phyloP scores from a whole-genome alignment of 1,140 invertebrate species.

The Potamilus streckersoni region DNA sequence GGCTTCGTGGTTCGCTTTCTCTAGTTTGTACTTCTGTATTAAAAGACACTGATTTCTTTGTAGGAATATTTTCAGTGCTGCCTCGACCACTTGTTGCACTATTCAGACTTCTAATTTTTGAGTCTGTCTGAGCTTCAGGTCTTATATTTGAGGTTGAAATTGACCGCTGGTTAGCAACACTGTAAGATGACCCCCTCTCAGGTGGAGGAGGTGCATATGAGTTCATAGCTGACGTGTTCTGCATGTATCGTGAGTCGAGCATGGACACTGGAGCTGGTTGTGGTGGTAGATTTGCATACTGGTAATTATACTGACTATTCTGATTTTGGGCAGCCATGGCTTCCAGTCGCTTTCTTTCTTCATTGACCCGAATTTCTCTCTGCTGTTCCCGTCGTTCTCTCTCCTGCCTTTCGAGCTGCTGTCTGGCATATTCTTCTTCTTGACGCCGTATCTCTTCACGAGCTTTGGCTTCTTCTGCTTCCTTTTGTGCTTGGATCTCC shows the following conservation, averaged over 20 bases:
- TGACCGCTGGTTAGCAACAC: slow-evolving; percentile 17
- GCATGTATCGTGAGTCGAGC: slow-evolving; percentile 24
- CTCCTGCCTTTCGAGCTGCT: slow-evolving; percentile 48
- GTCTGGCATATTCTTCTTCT: slow-evolving; percentile 51
- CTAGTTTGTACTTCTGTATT: slow-evolving; percentile 57
- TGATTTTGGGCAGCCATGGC: slow-evolving; percentile 31
- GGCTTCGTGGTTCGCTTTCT: slow-evolving; percentile 22
- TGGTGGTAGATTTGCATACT: slow-evolving; percentile 49
- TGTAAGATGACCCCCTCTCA: slow-evolving; percentile 53
- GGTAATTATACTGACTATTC: slow-evolving; percentile 35
- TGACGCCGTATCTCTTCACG: slow-evolving; percentile 51
- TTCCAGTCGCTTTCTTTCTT: slow-evolving; percentile 51
- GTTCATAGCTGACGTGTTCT: slow-evolving; percentile 11
- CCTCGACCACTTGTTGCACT: slow-evolving; percentile 20
- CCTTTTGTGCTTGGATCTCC: slow-evolving; percentile 56
- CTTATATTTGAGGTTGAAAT: slow-evolving; percentile 2
- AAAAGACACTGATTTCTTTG: slow-evolving; percentile 66
- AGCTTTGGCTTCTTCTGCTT: slow-evolving; percentile 53
- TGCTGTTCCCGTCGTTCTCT: slow-evolving; percentile 49
- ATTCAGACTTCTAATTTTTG: slow-evolving; percentile 18
- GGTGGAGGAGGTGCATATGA: slow-evolving; percentile 50
- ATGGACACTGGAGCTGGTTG: slow-evolving; percentile 30
- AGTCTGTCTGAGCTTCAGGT: slow-evolving; percentile 10
- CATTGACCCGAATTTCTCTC: slow-evolving; percentile 49
- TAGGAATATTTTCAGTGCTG: slow-evolving; percentile 25